Evolutionary conservation across 2,888 invertebrate species (phyloP).

Genomic region (Drepana falcataria): DNA sequence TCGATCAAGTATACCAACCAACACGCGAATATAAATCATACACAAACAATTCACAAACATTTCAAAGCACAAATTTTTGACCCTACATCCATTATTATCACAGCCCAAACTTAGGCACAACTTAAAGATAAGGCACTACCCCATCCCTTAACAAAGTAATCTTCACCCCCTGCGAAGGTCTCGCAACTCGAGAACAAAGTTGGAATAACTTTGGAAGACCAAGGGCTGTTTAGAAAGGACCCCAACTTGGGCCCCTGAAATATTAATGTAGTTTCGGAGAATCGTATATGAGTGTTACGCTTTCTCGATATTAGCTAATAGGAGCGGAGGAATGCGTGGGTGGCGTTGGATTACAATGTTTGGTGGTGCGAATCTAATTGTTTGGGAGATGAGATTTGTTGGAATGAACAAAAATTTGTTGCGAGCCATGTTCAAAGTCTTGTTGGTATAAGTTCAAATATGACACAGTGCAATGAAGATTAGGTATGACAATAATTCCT

Average conservation of each 20-base stretch:
- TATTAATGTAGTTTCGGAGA: constrained; percentile 77
- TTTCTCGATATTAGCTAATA: constrained; percentile 56
- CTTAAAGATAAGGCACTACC: constrained; percentile 62
- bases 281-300: constrained; percentile 67
- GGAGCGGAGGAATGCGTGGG: constrained; percentile 17
- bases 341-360: not conserved
- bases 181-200: constrained; percentile 60
- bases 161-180: constrained; percentile 63
- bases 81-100: constrained; percentile 38
- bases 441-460: no score
- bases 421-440: not conserved
- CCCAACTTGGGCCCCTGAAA: constrained; percentile 68
- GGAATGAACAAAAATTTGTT: constrained; percentile 8
- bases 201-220: constrained; percentile 78
- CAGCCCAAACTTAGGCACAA: constrained; percentile 46
- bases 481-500: no score
- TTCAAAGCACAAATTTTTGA: constrained; percentile 17
- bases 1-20: not conserved
- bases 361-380: constrained; percentile 7
- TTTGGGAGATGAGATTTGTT: constrained; percentile 10
- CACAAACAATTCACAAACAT: not conserved
- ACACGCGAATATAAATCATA: not conserved
- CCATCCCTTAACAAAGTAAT: constrained; percentile 61
- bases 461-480: no score
- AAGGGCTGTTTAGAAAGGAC: constrained; percentile 79